Conservation (phyloP, 2,888 invertebrate species). For the Acanthosepion esculentum region DNA sequence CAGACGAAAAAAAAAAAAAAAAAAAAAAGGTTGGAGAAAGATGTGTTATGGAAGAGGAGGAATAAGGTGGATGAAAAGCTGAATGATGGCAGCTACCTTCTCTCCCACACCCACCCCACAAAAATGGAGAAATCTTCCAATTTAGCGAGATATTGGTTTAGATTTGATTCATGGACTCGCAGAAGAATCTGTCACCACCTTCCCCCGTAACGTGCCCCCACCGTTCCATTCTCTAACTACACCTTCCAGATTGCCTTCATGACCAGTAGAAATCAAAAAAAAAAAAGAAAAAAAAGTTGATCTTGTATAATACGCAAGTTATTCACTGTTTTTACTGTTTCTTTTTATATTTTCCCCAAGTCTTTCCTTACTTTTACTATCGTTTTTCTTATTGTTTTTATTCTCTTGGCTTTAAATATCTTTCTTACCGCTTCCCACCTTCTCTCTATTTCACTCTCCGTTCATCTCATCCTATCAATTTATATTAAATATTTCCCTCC, state of each 20-base stretch:
- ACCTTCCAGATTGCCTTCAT: background rate
- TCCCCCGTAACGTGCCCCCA: background rate
- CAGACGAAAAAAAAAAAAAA: background rate
- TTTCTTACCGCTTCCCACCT: background rate
- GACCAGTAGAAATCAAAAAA: background rate
- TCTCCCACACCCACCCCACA: no score
- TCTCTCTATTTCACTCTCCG: constrained; percentile 45
- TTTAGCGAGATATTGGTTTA: background rate
- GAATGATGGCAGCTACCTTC: background rate
- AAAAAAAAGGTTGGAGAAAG: background rate
- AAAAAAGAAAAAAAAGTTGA: background rate
- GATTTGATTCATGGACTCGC: background rate
- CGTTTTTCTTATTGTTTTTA: background rate
- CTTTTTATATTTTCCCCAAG: background rate
- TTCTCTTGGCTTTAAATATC: no score
- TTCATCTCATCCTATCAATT: constrained; percentile 19
- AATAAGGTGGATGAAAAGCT: background rate
- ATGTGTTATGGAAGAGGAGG: background rate
- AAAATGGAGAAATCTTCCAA: background rate
- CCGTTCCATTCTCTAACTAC: background rate
- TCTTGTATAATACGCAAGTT: background rate
- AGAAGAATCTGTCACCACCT: background rate
- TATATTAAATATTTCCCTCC: background rate
- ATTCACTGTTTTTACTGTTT: background rate
- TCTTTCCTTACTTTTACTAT: background rate